These are phyloP conservation scores for Tridacna gigas DNA, from an alignment of 2,888 invertebrate genomes.

Conservation along the genomic window DNA sequence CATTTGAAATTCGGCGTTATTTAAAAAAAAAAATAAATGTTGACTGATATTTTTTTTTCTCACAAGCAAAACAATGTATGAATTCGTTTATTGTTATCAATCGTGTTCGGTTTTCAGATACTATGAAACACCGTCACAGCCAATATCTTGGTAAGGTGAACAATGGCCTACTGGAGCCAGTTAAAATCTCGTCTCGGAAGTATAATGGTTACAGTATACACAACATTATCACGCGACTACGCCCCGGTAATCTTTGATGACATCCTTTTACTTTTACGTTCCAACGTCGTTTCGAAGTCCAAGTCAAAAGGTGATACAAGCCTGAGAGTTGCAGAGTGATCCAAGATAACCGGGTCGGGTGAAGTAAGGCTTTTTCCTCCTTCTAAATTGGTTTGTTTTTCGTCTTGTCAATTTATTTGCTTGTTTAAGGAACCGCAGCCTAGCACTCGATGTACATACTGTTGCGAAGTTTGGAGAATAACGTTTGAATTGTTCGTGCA, in stretches of 20 bases:
- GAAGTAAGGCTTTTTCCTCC: constrained; percentile 10
- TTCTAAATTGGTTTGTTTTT: constrained; percentile 21
- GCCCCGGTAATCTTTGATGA: constrained; percentile 50
- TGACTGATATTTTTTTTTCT: no score
- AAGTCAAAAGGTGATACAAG: constrained; percentile 20
- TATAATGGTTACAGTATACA: constrained; percentile 30
- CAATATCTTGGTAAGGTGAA: no score
- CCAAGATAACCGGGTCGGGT: constrained; percentile 24
- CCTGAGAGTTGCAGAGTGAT: constrained; percentile 10
- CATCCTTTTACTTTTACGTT: constrained; percentile 41
- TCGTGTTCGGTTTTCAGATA: no score
- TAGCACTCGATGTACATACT: neutral
- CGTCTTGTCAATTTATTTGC: neutral
- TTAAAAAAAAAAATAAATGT: no score
- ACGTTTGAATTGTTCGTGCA: neutral
- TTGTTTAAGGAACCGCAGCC: neutral
- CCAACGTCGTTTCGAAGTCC: constrained; percentile 20
- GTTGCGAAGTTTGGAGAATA: constrained; percentile 22
- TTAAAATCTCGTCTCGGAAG: constrained; percentile 36
- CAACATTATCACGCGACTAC: constrained; percentile 45
- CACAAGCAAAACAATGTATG: no score
- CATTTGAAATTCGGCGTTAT: no score
- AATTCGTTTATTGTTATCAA: no score
- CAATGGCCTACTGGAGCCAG: constrained; percentile 1
- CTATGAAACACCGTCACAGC: no score